A percentile compares a stretch with the other conserved stretches of the same genome.
Evolutionary conservation across 2,797 vertebrate species (phyloP).

Genomic region (Oreochromis mossambicus): DNA sequence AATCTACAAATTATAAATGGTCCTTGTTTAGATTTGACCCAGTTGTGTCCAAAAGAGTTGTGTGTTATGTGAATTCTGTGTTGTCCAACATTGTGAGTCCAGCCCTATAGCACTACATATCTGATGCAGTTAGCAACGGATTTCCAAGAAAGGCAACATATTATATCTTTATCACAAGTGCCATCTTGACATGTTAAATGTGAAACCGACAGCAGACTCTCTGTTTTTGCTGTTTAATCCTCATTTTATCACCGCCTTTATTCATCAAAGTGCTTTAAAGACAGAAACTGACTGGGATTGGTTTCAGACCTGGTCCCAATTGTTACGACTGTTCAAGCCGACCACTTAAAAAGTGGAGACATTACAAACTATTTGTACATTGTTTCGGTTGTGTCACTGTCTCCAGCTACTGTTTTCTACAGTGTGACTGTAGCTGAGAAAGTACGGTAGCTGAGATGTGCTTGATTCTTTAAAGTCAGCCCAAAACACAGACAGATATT

Average conservation of each 20-base stretch:
- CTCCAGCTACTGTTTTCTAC: not conserved
- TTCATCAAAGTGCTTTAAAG: not conserved
- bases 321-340: not conserved
- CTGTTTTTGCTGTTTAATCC: not conserved
- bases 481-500: not conserved
- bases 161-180: not conserved
- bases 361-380: not conserved
- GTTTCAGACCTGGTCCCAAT: not conserved
- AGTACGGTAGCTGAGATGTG: not conserved
- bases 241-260: fast-evolving
- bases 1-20: not conserved
- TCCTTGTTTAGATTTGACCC: not conserved
- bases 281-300: not conserved
- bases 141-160: not conserved
- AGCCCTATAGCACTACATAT: not conserved
- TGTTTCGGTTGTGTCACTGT: not conserved
- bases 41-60: not conserved
- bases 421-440: not conserved
- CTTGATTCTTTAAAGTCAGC: not conserved
- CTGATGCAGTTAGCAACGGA: not conserved
- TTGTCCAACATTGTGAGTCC: not conserved
- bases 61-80: not conserved
- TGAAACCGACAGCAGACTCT: not conserved
- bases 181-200: not conserved
- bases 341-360: not conserved